Evolutionary conservation across 2,888 invertebrate genomes (phyloP).

Genomic region (Chrysina gloriosa): DNA sequence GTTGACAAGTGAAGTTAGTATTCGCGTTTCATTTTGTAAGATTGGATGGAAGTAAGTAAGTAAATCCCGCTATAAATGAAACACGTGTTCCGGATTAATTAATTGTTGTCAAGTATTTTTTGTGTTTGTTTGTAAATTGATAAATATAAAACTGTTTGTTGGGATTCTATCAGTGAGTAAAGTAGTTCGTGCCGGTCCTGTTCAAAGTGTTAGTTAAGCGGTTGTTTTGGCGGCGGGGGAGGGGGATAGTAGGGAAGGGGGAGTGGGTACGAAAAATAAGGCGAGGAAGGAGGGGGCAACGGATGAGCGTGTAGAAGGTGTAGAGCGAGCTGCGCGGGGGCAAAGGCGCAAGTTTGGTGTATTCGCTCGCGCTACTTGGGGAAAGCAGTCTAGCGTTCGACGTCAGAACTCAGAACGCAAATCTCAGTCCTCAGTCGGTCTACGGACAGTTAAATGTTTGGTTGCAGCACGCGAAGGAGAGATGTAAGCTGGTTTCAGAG

Average conservation of each 20-base stretch:
- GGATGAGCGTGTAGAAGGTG: slow-evolving; percentile 18
- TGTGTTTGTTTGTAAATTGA: no score
- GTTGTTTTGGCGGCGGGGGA: background rate
- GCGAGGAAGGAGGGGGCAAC: slow-evolving; percentile 4
- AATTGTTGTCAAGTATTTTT: no score
- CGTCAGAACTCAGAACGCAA: slow-evolving; percentile 15
- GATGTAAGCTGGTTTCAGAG: slow-evolving; percentile 25
- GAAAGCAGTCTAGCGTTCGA: slow-evolving; percentile 44
- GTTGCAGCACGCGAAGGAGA: slow-evolving; percentile 14
- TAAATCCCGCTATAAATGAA: no score
- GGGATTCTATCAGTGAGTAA: background rate
- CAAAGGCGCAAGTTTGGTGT: slow-evolving; percentile 44
- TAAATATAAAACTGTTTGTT: background rate
- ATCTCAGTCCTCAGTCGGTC: slow-evolving; percentile 45
- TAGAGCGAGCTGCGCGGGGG: slow-evolving; percentile 43
- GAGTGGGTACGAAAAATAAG: slow-evolving; percentile 9
- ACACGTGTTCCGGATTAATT: no score
- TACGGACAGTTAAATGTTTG: slow-evolving; percentile 29
- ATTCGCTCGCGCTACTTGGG: slow-evolving; percentile 44
- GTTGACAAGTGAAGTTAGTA: no score
- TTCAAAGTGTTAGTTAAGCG: background rate
- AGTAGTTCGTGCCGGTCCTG: slow-evolving; percentile 14
- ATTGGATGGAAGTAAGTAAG: no score
- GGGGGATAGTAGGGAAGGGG: background rate
- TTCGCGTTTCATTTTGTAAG: no score